Percentiles rank a stretch among this genome's conserved stretches.
These are phyloP conservation scores for Sebastes hopkinsi DNA, from an alignment of 2,797 vertebrate genomes.

Conservation along the genomic window DNA sequence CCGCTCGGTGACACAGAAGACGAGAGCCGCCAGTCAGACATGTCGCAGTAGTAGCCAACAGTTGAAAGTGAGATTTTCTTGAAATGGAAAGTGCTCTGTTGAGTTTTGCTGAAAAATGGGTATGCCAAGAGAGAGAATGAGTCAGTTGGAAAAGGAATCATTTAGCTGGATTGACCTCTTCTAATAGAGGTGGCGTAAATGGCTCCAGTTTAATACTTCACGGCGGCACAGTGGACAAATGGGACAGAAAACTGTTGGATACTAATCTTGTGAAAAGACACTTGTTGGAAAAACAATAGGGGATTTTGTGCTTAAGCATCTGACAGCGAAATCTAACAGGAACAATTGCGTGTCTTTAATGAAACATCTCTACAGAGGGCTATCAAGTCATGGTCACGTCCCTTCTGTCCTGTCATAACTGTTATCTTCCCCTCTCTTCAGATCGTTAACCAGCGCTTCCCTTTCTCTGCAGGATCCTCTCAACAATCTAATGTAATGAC, in stretches of 20 bases:
- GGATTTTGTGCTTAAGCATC: constrained; percentile 1
- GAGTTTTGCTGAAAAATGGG: neutral
- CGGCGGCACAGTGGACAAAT: constrained; percentile 20
- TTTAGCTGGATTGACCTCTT: constrained; percentile 45
- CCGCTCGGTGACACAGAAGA: constrained; percentile 41
- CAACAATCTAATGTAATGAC: constrained; percentile 41
- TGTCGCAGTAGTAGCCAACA: neutral
- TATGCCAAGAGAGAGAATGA: constrained; percentile 15
- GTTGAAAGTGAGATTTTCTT: constrained; percentile 22
- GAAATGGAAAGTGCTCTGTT: constrained; percentile 24
- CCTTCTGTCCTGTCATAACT: constrained; percentile 50
- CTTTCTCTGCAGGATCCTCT: constrained; percentile 23
- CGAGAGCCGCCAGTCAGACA: constrained; percentile 13
- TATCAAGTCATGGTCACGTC: constrained; percentile 42
- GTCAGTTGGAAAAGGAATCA: constrained; percentile 33
- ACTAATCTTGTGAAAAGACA: constrained; percentile 30
- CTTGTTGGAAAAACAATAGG: constrained; percentile 13
- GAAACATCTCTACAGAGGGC: constrained; percentile 34
- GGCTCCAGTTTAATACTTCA: constrained; percentile 40
- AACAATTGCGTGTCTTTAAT: constrained; percentile 52
- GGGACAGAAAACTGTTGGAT: constrained; percentile 8
- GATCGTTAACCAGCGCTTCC: constrained; percentile 31
- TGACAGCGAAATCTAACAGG: constrained; percentile 46
- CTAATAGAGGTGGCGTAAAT: constrained; percentile 37
- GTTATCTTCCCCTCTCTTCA: constrained; percentile 36